Percentiles rank a stretch among this genome's conserved stretches.
These are phyloP conservation scores for Calonectris borealis DNA, from an alignment of 2,113 vertebrate species.

Conservation along the genomic window DNA sequence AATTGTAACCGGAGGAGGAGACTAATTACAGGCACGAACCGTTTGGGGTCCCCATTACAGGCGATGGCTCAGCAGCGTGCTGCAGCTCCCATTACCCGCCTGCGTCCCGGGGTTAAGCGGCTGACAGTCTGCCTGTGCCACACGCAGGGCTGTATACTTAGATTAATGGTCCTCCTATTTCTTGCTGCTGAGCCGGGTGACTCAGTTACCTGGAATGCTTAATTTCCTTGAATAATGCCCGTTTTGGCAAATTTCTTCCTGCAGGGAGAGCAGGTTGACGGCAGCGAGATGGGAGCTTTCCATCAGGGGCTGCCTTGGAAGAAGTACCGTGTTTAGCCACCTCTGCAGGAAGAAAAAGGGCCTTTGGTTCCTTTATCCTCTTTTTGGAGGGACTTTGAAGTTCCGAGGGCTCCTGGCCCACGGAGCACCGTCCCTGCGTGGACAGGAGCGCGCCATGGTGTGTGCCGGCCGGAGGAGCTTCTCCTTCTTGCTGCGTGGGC, in stretches of 20 bases:
- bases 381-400: background rate
- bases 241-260: background rate
- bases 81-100: background rate
- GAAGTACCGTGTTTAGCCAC: background rate
- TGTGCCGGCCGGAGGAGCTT: background rate
- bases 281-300: background rate
- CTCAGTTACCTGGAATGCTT: conserved; percentile 9
- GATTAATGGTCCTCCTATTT: background rate
- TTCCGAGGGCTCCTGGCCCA: background rate
- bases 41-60: background rate
- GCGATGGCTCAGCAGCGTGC: background rate
- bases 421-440: background rate
- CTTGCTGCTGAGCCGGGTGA: conserved; percentile 7
- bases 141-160: background rate
- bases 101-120: background rate
- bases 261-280: background rate
- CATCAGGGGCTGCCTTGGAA: background rate
- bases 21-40: background rate
- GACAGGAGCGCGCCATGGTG: background rate
- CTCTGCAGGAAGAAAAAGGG: background rate
- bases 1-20: background rate
- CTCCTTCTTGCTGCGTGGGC: background rate
- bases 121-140: background rate
- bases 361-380: background rate
- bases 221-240: conserved; percentile 6